Evolutionary conservation across 2,888 invertebrate species (phyloP).

Genomic region (Oegoconia quadripuncta): DNA sequence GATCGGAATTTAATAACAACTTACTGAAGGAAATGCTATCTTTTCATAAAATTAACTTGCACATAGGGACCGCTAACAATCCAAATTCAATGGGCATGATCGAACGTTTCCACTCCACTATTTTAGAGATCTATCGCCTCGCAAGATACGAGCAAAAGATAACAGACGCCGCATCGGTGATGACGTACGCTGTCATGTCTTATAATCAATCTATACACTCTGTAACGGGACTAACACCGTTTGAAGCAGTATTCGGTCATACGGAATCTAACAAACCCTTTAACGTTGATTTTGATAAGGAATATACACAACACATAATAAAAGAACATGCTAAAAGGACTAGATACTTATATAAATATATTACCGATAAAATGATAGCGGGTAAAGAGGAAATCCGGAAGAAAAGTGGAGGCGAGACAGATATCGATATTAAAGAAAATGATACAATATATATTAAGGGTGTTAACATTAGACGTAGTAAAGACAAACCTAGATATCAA

Average conservation of each 20-base stretch:
- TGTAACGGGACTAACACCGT: slow-evolving; percentile 21
- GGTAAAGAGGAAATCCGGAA: slow-evolving; percentile 13
- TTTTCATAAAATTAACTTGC: slow-evolving; percentile 19
- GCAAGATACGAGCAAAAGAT: too few species aligned
- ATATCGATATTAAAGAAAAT: slow-evolving; percentile 12
- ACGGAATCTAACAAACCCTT: slow-evolving; percentile 20
- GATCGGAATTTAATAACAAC: slow-evolving; percentile 15
- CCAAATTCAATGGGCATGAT: slow-evolving; percentile 13
- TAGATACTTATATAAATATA: slow-evolving; percentile 16
- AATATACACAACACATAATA: slow-evolving; percentile 23
- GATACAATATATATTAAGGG: slow-evolving; percentile 16
- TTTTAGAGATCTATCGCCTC: slow-evolving; percentile 18
- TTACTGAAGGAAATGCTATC: background rate
- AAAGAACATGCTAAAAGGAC: slow-evolving; percentile 25
- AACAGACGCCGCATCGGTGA: slow-evolving; percentile 22
- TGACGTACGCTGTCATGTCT: slow-evolving; percentile 26
- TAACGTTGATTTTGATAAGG: slow-evolving; percentile 21
- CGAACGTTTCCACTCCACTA: slow-evolving; percentile 17
- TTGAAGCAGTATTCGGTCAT: slow-evolving; percentile 28
- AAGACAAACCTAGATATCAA: too few species aligned
- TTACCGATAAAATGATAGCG: too few species aligned
- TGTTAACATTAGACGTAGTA: slow-evolving; percentile 17
- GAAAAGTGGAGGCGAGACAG: slow-evolving; percentile 13
- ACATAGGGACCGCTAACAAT: slow-evolving; percentile 14
- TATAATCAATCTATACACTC: slow-evolving; percentile 28